Percentiles rank a stretch among this genome's conserved stretches.
Conservation (phyloP, 2,113 vertebrate genomes). For the Engraulis encrasicolus region DNA sequence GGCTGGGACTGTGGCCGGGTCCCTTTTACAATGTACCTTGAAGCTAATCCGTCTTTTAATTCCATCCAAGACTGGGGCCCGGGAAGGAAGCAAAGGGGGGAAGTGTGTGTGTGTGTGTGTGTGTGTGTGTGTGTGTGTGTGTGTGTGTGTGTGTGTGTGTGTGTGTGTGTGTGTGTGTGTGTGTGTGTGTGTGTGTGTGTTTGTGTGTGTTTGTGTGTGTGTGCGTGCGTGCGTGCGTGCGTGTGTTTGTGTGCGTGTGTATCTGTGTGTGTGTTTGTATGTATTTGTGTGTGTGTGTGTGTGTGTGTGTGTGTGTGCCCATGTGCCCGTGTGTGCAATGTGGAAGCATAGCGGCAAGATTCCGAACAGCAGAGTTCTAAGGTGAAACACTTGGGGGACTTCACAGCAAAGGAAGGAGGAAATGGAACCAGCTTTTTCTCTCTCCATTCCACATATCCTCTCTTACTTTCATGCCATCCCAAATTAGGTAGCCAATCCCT, state of each 20-base stretch:
- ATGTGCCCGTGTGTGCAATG: too few relatives aligned
- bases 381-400: slow-evolving; percentile 37
- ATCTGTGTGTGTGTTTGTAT: too few relatives aligned
- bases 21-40: neutral
- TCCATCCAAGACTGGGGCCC: neutral
- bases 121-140: too few relatives aligned
- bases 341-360: neutral
- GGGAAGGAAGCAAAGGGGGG: neutral
- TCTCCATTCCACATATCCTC: slow-evolving; percentile 40
- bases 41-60: slow-evolving; percentile 8
- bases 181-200: too few relatives aligned
- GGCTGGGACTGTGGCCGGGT: neutral
- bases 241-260: too few relatives aligned
- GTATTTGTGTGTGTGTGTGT: too few relatives aligned
- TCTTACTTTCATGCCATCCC: slow-evolving; percentile 37
- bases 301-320: too few relatives aligned
- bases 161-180: too few relatives aligned
- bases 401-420: slow-evolving; percentile 40
- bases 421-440: slow-evolving; percentile 11
- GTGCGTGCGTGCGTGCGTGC: neutral
- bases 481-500: slow-evolving; percentile 55
- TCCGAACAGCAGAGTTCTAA: slow-evolving; percentile 31
- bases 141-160: too few relatives aligned
- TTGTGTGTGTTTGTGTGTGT: too few relatives aligned
- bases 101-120: neutral